Conservation (phyloP, 2,888 invertebrate species). For the Macropis europaea region DNA sequence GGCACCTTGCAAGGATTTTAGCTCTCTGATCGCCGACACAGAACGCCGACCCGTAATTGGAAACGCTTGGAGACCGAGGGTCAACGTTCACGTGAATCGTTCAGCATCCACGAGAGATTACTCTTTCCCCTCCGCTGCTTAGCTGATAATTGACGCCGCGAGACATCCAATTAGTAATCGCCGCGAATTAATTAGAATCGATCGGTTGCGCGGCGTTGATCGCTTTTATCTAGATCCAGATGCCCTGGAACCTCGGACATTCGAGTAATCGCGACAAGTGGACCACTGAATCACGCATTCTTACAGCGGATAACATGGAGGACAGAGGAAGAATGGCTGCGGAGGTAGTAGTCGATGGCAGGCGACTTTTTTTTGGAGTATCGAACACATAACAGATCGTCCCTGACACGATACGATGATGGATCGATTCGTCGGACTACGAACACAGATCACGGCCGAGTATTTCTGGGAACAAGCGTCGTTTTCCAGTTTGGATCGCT, state of each 20-base stretch:
- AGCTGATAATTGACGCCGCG: slow-evolving; percentile 5
- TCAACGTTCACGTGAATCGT: slow-evolving; percentile 14
- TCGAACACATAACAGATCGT: slow-evolving; percentile 52
- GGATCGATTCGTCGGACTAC: slow-evolving; percentile 52
- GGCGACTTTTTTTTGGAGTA: slow-evolving; percentile 43
- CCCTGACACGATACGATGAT: slow-evolving; percentile 63
- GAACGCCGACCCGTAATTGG: slow-evolving; percentile 50
- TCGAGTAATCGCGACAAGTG: background rate
- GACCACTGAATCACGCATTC: background rate
- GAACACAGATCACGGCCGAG: background rate
- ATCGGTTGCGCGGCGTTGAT: background rate
- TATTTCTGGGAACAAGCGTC: slow-evolving; percentile 12
- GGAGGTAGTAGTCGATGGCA: slow-evolving; percentile 59
- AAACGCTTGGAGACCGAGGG: slow-evolving; percentile 30
- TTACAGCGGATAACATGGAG: slow-evolving; percentile 2
- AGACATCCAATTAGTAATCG: slow-evolving; percentile 48
- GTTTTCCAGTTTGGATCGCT: background rate
- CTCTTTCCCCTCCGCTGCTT: background rate
- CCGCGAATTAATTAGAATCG: slow-evolving; percentile 34
- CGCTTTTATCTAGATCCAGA: background rate
- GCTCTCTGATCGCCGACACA: slow-evolving; percentile 25
- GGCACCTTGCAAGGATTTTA: slow-evolving; percentile 42
- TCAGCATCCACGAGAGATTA: background rate
- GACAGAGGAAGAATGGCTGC: slow-evolving; percentile 22
- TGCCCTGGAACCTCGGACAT: background rate